Conservation (phyloP, 2,797 vertebrate genomes). For the Podarcis lilfordi region DNA sequence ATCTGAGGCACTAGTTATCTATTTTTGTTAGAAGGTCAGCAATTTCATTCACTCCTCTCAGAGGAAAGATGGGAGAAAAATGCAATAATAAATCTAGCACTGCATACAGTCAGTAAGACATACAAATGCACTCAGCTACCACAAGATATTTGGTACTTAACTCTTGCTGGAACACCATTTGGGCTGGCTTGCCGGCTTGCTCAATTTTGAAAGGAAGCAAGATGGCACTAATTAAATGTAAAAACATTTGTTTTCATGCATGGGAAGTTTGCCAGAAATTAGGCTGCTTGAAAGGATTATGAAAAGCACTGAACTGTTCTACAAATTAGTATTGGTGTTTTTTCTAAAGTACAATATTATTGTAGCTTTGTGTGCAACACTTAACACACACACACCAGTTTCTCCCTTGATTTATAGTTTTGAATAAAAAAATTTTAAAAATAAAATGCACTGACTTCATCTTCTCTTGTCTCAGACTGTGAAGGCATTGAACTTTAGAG, state of each 20-base stretch:
- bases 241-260: conserved; percentile 48
- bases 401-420: not conserved
- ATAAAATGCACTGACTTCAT: conserved; percentile 22
- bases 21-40: too few relatives aligned
- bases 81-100: too few relatives aligned
- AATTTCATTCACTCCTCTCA: too few relatives aligned
- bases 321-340: conserved; percentile 31
- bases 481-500: conserved; percentile 24
- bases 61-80: too few relatives aligned
- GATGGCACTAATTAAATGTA: conserved; percentile 71
- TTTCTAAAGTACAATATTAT: not conserved
- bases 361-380: not conserved
- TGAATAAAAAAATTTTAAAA: not conserved
- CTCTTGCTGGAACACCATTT: conserved; percentile 55
- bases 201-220: conserved; percentile 51
- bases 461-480: not conserved
- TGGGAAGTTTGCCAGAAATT: conserved; percentile 60
- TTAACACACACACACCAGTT: not conserved
- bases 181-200: conserved; percentile 55
- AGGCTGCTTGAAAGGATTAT: conserved; percentile 52
- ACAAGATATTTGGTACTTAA: conserved; percentile 64
- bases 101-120: not conserved
- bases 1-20: too few relatives aligned
- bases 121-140: conserved; percentile 57
- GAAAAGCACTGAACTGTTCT: conserved; percentile 46